Evolutionary conservation across 2,113 vertebrate genomes (phyloP).

Genomic region (Xenopus tropicalis): DNA sequence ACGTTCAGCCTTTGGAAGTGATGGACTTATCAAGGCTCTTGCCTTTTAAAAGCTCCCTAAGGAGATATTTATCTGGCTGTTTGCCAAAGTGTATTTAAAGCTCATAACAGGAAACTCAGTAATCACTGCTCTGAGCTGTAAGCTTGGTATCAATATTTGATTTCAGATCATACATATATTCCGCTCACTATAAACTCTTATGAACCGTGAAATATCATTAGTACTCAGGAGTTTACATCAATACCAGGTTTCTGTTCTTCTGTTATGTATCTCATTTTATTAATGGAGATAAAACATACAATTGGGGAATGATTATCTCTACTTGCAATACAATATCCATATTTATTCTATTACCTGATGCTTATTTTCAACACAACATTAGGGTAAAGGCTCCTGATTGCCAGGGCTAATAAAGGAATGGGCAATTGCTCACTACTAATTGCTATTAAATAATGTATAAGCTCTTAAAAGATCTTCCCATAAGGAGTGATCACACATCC

Average conservation of each 20-base stretch:
- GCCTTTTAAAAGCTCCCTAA: conserved; percentile 53
- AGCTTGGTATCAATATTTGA: conserved; percentile 23
- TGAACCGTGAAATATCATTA: neutral
- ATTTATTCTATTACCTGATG: too few species aligned
- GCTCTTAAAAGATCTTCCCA: conserved; percentile 11
- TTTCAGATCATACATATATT: neutral
- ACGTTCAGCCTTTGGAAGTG: conserved; percentile 53
- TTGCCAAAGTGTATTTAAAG: conserved; percentile 51
- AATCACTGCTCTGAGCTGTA: conserved; percentile 36
- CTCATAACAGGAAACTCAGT: conserved; percentile 38
- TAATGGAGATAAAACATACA: neutral
- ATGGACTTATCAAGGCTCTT: conserved; percentile 57
- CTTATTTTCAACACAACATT: neutral
- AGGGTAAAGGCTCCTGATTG: neutral
- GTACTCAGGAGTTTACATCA: too few species aligned
- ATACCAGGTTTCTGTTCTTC: neutral
- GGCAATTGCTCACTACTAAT: neutral
- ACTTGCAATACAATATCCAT: too few species aligned
- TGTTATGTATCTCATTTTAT: neutral
- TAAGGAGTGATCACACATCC: neutral
- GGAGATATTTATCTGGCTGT: conserved; percentile 45
- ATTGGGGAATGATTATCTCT: too few species aligned
- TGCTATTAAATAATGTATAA: conserved; percentile 8
- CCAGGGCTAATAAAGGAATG: conserved; percentile 7
- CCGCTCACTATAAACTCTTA: conserved; percentile 9